Base-by-base conservation (phyloP, 2,113 vertebrate species). In the Plectropomus leopardus region DNA sequence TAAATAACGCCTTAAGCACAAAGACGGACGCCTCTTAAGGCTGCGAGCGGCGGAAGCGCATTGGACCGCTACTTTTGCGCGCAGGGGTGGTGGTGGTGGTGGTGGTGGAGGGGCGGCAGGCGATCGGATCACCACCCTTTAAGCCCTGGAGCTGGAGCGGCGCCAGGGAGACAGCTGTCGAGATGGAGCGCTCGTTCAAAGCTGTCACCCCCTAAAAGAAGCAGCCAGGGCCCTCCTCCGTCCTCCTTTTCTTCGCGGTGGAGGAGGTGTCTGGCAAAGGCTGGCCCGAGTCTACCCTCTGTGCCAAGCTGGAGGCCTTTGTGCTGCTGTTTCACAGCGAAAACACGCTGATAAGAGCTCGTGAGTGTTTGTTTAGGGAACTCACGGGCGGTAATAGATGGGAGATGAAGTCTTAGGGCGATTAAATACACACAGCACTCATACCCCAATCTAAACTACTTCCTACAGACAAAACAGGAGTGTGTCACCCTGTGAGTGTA, bases 131-230 rank as follows among this genome's bases (percentile, higher is more conserved):
- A 94, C 95, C 94, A 93, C 92, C 92, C 95, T 84, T 63, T 97
- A 97, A 97, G 96, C 96, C 95, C 75, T 86, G 88, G 92, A 94
- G 94, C 93, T 98, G 98, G 97, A 96, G 94, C 93, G 76, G 92
- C 93, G 97, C 97, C 98, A 98, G 96, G 92, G 93, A 96, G 97
- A 98, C 98, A 99, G 97, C 98, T 99, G 98, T 97, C 97, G 96
- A 89, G 95, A 96, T 94, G 95, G 96, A 96, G 94, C 94, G 94
- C 96, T 96, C 94, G 95, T 96, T 97, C 89, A 95, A 96, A 97
- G 96, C 96, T 97, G 96, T 97, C 97, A 95, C 93, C 95, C 96
- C 95, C 94, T 95, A 95, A 96, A 87, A 96, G 93, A 95, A 94
- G 93, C 95, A 89, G 69, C 77, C 86, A 64, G 85, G 72, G 83